Evolutionary conservation across 2,797 vertebrate genomes (phyloP), one percentile per base, ranked within the genome.

Genomic region (Agapornis canus): DNA sequence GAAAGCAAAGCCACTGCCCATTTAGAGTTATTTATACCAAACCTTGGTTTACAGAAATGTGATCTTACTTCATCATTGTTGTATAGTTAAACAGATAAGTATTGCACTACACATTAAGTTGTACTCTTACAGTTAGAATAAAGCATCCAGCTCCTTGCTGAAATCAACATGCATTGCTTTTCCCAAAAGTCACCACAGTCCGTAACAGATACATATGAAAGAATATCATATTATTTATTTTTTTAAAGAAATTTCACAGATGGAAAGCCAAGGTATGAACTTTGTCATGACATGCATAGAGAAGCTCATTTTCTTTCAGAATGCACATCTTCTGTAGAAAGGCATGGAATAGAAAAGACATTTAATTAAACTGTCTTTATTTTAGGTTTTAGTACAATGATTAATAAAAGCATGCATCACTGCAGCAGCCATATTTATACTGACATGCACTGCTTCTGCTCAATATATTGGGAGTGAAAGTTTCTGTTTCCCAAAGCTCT

Each of bases 191-290:
- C 69, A 39, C 11, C n/a, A 11, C 6, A 47, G 12, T 13, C 8
- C 5, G n/a, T 19, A 73, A 45, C 8, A 66, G n/a, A 26, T 8
- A 57, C 0, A 1, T 14, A 19, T 1, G 3, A 35, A 64, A 63
- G 83, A 49, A 6, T 57, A 35, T 25, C 21, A 56, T 32, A 9
- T 12, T 21, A 9, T 15, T 23, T 57, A 23, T 25, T 61, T 35
- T n/a, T 89, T 90, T 88, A 37, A 31, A 37, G 18, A 21, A 49
- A 4, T 5, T 17, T 10, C 27, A 5, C 63, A 35, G 4, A 5
- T 9, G 8, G 10, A 65, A 70, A 48, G 17, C 35, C 7, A 39
- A 49, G 11, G 11, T 21, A 42, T 0, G 2, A 5, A 5, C 22
- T 14, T 8, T 4, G 4, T 25, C 32, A 15, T 25, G 49, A 39